Conservation (phyloP, 30 jellyfish, hydroid and myxozoan species). For the Sanderia malayensis region DNA sequence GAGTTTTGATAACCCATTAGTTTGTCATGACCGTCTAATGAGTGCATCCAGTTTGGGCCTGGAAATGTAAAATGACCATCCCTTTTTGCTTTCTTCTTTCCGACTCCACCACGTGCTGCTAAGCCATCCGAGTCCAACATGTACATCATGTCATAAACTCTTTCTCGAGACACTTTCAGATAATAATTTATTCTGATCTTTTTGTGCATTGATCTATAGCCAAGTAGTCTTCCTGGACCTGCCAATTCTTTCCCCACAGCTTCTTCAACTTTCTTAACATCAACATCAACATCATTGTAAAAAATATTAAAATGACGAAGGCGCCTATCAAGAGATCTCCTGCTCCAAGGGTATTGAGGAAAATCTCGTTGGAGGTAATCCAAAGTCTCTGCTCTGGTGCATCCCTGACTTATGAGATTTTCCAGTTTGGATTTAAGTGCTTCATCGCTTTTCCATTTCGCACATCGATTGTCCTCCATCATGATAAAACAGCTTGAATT, state of each 20-base stretch:
- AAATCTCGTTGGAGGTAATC: conserved; percentile 3
- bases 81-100: not conserved
- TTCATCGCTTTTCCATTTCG: not conserved
- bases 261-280: conserved; percentile 5
- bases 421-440: not conserved
- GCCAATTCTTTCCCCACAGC: conserved; percentile 35
- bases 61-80: conserved; percentile 9
- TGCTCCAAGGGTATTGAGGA: conserved; percentile 46
- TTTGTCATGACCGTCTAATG: too few relatives aligned
- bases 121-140: conserved; percentile 35
- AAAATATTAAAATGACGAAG: conserved; percentile 17
- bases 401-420: not conserved
- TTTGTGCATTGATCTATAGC: conserved; percentile 38
- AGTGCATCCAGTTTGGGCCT: conserved; percentile 10
- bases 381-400: not conserved
- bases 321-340: conserved; percentile 44
- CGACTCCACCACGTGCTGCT: conserved; percentile 1
- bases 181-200: conserved; percentile 26
- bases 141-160: conserved; percentile 31
- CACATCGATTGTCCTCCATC: not conserved
- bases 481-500: too few relatives aligned
- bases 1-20: too few relatives aligned
- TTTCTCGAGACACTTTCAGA: conserved; percentile 21
- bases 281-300: not conserved
- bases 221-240: conserved; percentile 39